Evolutionary conservation across 1,140 invertebrate genomes (phyloP).

Genomic region (Trichogramma pretiosum): DNA sequence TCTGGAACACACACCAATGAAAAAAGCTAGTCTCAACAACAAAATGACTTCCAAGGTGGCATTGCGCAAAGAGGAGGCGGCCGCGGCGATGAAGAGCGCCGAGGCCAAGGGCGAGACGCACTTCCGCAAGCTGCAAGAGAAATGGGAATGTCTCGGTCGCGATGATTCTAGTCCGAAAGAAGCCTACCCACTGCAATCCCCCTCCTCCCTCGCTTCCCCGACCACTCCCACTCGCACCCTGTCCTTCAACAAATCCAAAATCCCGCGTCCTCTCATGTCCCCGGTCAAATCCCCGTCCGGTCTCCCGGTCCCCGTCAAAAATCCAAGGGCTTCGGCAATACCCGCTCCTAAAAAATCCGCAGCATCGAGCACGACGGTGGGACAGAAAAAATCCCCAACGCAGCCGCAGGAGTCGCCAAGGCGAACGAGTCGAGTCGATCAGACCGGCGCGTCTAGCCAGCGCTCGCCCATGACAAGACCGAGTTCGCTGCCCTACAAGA

Average conservation of each 20-base stretch:
- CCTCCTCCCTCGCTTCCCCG: constrained; percentile 19
- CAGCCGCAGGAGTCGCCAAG: constrained; percentile 31
- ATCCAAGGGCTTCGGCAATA: constrained; percentile 32
- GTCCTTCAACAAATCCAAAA: constrained; percentile 53
- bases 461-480: constrained; percentile 44
- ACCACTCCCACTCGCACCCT: constrained; percentile 42
- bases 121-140: constrained; percentile 72
- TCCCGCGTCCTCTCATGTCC: constrained; percentile 60
- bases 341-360: constrained; percentile 32
- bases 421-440: constrained; percentile 53
- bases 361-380: constrained; percentile 2
- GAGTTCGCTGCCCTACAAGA: constrained; percentile 56
- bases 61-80: constrained; percentile 1
- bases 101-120: constrained; percentile 37
- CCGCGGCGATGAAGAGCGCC: neutral
- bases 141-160: constrained; percentile 71
- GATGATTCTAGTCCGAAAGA: constrained; percentile 31
- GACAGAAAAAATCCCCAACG: constrained; percentile 27
- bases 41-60: neutral
- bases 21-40: constrained; percentile 32
- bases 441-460: constrained; percentile 34
- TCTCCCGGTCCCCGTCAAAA: constrained; percentile 30
- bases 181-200: neutral
- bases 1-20: constrained; percentile 51
- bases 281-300: constrained; percentile 46